phyloP scores from a whole-genome alignment of 2,113 vertebrate species.

The Sula dactylatra region DNA sequence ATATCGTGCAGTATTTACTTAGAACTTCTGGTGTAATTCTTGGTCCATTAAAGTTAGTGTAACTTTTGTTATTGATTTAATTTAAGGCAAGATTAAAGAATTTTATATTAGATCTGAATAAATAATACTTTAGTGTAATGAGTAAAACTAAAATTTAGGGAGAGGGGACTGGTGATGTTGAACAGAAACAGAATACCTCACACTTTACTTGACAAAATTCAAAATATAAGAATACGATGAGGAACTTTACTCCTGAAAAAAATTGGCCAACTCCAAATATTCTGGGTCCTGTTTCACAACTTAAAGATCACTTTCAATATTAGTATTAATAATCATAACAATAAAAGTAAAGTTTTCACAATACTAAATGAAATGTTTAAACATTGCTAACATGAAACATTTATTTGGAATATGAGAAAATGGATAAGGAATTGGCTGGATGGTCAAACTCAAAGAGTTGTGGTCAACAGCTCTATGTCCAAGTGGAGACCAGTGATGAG shows the following conservation, averaged over 20 bases:
- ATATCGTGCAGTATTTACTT: background rate
- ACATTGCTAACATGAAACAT: background rate
- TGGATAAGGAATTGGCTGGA: background rate
- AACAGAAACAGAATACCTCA: background rate
- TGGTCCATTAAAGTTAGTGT: background rate
- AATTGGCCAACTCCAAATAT: background rate
- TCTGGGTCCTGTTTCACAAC: background rate
- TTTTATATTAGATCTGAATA: background rate
- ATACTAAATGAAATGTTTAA: background rate
- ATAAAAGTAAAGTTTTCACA: background rate
- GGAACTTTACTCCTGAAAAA: background rate
- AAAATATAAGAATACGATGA: background rate
- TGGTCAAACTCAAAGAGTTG: no score
- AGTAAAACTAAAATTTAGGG: background rate
- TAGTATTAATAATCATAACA: background rate
- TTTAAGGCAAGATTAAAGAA: background rate
- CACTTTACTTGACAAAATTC: background rate
- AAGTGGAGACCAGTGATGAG: no score
- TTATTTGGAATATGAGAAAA: background rate
- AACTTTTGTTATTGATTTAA: background rate
- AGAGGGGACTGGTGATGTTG: accelerated
- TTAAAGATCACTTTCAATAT: background rate
- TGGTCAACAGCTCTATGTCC: no score
- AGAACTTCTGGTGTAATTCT: background rate
- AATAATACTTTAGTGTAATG: background rate